Evolutionary conservation across 2,113 vertebrate species (phyloP), one percentile per base, ranked within the genome.

Genomic region (Petrocephalus zakoni): DNA sequence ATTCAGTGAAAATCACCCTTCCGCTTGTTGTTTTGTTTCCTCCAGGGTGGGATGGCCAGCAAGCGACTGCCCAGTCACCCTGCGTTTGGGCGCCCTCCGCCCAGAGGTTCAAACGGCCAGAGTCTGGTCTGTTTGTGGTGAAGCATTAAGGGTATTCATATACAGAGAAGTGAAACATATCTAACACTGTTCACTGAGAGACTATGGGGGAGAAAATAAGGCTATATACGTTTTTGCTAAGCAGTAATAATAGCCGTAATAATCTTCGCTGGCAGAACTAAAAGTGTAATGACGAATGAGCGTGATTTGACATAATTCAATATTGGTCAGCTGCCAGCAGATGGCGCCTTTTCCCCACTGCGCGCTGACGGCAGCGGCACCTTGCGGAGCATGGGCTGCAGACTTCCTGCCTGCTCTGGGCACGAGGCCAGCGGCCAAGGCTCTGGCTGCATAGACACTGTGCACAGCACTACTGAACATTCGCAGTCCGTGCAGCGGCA

Each of bases 21-120:
- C 53, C 78, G 53, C n/a, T 88, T 83, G 88, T 88, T 88, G 75
- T 78, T 78, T 78, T 34, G 42, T 84, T 88, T 88, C 88, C 88
- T 88, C 72, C 34, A 78, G 72, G 72, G 72, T 42, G 72, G 72
- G 34, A 34, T 42, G 29, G 72, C 72, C 34, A 42, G 34, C 6
- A 13, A 42, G 34, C 15, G 5, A n/a, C 72, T 6, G 68, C 29
- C 11, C 29, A 75, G 15, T 75, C 29, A 75, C 68, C 34, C 9
- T 9, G 8, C n/a, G n/a, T 64, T 25, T 64, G n/a, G 68, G 29
- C 34, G 15, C 17, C 34, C 15, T 1, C 29, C 37, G 72, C 72
- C 72, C 34, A 37, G 15, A 34, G 34, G 13, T 13, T 2, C 5
- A 78, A 13, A 9, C 34, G 5, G 5, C 5, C n/a, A 68, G 29